Evolutionary conservation across 1,140 invertebrate species (phyloP).

Genomic region (Hycleus cichorii): DNA sequence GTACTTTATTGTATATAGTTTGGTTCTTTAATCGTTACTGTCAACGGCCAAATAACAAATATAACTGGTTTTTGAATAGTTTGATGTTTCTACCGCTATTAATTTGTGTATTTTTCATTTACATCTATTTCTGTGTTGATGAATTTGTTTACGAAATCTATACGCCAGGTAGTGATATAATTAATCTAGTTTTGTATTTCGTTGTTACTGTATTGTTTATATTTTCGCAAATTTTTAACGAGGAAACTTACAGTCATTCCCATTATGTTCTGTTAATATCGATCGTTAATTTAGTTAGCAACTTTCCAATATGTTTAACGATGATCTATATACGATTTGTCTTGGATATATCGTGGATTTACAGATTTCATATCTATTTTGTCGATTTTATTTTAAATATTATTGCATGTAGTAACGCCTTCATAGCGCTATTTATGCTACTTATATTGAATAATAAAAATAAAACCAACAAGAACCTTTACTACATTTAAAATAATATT

Average conservation of each 20-base stretch:
- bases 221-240: background rate
- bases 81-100: background rate
- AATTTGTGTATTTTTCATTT: background rate
- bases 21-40: slow-evolving; percentile 3
- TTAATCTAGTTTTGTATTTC: slow-evolving; percentile 1
- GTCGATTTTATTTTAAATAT: slow-evolving; percentile 6
- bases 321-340: slow-evolving; percentile 7
- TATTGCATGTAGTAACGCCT: slow-evolving; percentile 5
- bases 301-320: slow-evolving; percentile 4
- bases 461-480: background rate
- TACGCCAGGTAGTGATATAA: background rate
- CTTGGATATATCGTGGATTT: background rate
- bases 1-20: background rate
- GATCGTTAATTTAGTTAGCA: slow-evolving; percentile 5
- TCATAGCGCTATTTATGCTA: background rate
- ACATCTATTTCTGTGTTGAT: slow-evolving; percentile 1
- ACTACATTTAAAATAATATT: too few species aligned
- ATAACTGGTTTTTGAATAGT: background rate
- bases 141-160: slow-evolving; percentile 5
- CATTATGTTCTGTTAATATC: slow-evolving; percentile 5
- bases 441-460: background rate
- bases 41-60: background rate
- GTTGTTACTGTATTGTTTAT: background rate
- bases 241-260: background rate
- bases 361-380: slow-evolving; percentile 8